A percentile compares a stretch with the other conserved stretches of the same genome.
phyloP scores from a whole-genome alignment of 2,113 vertebrate genomes.

The Peucedramus taeniatus region DNA sequence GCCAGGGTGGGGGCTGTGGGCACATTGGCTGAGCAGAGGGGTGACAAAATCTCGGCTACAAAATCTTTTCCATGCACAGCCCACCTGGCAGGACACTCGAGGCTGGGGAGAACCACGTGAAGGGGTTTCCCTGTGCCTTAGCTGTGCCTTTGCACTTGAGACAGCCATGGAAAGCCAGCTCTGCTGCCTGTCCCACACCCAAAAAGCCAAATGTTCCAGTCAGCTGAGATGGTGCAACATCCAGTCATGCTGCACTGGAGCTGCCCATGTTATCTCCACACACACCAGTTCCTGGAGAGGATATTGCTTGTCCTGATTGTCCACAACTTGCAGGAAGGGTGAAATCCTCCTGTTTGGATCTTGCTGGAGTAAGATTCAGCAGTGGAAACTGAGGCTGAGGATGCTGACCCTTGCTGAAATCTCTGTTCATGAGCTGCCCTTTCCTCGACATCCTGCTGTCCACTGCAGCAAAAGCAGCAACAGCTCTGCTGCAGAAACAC shows the following conservation, averaged over 20 bases:
- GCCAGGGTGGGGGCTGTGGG: not conserved
- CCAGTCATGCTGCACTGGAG: accelerated
- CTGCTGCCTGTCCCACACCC: not conserved
- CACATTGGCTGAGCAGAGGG: not conserved
- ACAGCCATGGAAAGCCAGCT: not conserved
- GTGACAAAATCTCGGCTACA: accelerated
- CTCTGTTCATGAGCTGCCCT: not conserved
- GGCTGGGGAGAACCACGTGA: not conserved
- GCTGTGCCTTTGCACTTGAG: not conserved
- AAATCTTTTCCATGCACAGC: not conserved
- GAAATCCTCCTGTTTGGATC: not conserved
- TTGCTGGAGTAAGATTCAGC: not conserved
- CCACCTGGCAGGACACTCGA: accelerated
- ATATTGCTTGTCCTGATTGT: accelerated
- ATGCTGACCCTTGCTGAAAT: not conserved
- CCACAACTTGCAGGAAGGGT: not conserved
- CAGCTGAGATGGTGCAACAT: not conserved
- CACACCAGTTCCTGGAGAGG: accelerated
- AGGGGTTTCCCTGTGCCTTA: not conserved
- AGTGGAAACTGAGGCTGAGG: not conserved
- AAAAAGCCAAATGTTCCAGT: not conserved
- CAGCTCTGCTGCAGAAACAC: not conserved
- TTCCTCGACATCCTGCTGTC: accelerated
- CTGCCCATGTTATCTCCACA: not conserved
- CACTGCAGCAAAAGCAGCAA: not conserved